phyloP scores from a whole-genome alignment of 2,113 vertebrate genomes.

The Anoura caudifer region DNA sequence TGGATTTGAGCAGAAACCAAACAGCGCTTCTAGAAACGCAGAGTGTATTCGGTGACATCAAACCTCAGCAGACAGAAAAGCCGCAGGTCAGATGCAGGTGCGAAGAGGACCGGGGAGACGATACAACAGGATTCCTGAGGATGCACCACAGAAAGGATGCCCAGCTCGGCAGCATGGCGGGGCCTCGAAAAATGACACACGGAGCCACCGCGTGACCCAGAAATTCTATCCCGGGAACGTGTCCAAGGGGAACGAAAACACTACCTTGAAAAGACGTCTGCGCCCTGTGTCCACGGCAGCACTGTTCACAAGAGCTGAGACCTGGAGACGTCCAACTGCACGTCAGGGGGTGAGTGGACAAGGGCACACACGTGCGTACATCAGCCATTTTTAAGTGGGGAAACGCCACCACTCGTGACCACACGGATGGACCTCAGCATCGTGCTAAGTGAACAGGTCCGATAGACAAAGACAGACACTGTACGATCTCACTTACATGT shows the following conservation, averaged over 20 bases:
- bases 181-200: not conserved
- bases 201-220: not conserved
- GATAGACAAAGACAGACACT: not conserved
- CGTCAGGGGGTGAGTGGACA: not conserved
- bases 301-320: not conserved
- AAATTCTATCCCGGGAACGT: not conserved
- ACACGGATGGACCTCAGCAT: not conserved
- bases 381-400: not conserved
- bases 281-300: not conserved
- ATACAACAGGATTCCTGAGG: not conserved
- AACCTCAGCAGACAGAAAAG: not conserved
- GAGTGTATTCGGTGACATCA: not conserved
- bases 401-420: not conserved
- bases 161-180: not conserved
- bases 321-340: no score
- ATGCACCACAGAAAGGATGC: not conserved
- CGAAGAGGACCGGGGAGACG: not conserved
- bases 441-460: not conserved
- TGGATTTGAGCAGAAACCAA: not conserved
- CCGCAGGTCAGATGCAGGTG: not conserved
- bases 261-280: not conserved
- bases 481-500: not conserved
- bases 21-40: not conserved
- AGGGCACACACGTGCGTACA: not conserved
- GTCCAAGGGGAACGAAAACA: not conserved